Evolutionary conservation across 2,113 vertebrate genomes (phyloP).

Genomic region (Lichenostomus cassidix): DNA sequence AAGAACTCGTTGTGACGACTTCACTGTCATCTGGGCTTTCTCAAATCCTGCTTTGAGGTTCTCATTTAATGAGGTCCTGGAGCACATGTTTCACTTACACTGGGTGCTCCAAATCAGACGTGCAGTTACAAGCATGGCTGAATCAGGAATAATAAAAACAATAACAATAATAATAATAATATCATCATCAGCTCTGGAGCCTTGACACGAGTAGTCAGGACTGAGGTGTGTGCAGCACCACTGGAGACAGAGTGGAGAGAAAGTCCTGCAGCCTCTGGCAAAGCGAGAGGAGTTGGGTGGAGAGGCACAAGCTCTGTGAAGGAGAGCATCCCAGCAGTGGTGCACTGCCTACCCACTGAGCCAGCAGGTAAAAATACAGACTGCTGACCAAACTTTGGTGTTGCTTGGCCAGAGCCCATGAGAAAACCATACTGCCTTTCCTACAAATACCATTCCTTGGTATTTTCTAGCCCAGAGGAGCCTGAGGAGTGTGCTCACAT

Average conservation of each 20-base stretch:
- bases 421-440: neutral
- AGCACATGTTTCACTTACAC: neutral
- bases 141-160: neutral
- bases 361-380: neutral
- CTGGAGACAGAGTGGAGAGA: neutral
- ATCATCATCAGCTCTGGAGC: neutral
- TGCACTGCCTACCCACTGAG: neutral
- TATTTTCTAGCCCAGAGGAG: neutral
- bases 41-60: neutral
- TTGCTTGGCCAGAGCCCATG: neutral
- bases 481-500: neutral
- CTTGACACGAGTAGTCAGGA: neutral
- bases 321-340: accelerated
- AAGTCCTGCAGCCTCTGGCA: neutral
- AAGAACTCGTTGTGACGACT: neutral
- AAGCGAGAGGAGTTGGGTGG: neutral
- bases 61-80: neutral
- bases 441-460: neutral
- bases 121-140: neutral
- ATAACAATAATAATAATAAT: neutral
- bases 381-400: neutral
- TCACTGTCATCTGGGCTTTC: neutral
- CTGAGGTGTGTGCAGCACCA: neutral
- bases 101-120: neutral
- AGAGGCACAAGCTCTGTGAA: neutral